Base-by-base conservation (phyloP, 64 coral and sea anemone species). In the Actinia equina region DNA sequence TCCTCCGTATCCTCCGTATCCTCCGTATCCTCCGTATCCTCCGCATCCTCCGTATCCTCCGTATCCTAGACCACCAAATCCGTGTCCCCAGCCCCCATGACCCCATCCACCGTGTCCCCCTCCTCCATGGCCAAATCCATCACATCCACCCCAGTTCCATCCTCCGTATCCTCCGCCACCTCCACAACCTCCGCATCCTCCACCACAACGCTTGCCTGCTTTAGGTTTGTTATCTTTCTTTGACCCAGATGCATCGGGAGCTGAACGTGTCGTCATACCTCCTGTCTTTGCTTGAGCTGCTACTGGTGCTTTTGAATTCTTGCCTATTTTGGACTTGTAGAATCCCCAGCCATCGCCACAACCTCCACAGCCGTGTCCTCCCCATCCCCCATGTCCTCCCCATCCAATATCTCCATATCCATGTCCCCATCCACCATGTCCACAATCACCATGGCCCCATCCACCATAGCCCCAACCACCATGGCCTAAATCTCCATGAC, bases 311-410 rank as follows among this genome's bases (percentile, higher is more conserved):
- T 89, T 89, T 69, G 82, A 26, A 22, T 89, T 70, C 43, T 52
- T 83, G 43, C 80, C 53, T 74, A 95, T 84, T 6, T 95, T 95
- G 64, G 93, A 94, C 82, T 87, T 94, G 86, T 87, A 94, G 25
- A 88, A 94, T 9, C 93, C 93, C 63, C 89, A 91, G n/a, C 89
- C 93, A 82, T 85, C 86, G 44, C 93, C 89, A 79, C 70, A 88
- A 77, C 88, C 88, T 20, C 69, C 69, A 11, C 69, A 74, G 10
- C 69, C 69, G 25, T 63, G 20, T 63, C 60, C 60, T 37, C 30
- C 30, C 30, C 30, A 37, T 37, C 30, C 30, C 30, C 65, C 65
- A 74, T 65, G n/a, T 65, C 62, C 62, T 65, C 62, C 62, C 62
- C 62, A 65, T 65, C 83, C 92, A 1, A 65, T 71, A 5, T 23